These are phyloP conservation scores for Sphyrna mokarran DNA, from an alignment of 2,113 vertebrate genomes.

Conservation along the genomic window DNA sequence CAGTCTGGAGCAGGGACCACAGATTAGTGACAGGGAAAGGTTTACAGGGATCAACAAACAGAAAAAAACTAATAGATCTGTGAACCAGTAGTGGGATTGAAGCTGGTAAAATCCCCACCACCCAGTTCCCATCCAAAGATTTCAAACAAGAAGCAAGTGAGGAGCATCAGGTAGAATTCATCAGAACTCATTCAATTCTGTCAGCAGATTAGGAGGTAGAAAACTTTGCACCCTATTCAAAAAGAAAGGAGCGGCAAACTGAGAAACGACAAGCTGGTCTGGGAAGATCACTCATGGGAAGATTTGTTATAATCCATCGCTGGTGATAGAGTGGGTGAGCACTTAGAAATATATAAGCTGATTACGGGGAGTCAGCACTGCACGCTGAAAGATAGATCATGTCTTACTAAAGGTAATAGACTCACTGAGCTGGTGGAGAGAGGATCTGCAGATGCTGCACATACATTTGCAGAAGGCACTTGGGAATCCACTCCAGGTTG, in stretches of 20 bases:
- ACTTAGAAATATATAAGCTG: neutral
- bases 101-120: neutral
- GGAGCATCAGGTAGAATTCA: neutral
- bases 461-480: neutral
- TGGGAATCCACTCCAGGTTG: neutral
- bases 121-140: neutral
- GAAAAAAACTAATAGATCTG: neutral
- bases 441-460: neutral
- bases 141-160: neutral
- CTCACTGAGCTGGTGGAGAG: neutral
- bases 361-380: neutral
- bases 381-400: neutral
- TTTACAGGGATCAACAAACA: neutral
- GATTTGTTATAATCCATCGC: neutral
- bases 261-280: neutral
- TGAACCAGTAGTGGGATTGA: neutral
- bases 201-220: neutral
- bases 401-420: slow-evolving; percentile 2
- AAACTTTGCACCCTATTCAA: neutral
- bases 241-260: neutral
- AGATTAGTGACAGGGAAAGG: neutral
- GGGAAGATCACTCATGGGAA: neutral
- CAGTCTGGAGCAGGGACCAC: neutral
- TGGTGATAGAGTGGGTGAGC: neutral
- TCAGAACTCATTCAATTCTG: neutral